A percentile compares a stretch with the other conserved stretches of the same genome.
Evolutionary conservation across 2,888 invertebrate genomes (phyloP).

Genomic region (Megamerina dolium): DNA sequence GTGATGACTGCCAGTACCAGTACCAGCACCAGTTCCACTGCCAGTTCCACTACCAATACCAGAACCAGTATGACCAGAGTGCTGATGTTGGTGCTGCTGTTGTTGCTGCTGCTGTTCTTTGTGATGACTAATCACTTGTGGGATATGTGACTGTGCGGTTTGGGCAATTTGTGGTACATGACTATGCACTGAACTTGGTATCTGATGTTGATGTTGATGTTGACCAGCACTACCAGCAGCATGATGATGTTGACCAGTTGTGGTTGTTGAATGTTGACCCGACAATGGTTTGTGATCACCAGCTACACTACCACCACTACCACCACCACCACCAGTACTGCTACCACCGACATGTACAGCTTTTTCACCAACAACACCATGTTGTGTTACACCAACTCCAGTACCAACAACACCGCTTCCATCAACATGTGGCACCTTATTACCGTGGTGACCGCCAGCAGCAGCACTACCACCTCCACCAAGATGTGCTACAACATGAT

Average conservation of each 20-base stretch:
- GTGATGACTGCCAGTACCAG: too few species aligned
- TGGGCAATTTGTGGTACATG: slow-evolving; percentile 16
- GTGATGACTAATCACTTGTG: slow-evolving; percentile 17
- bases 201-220: not conserved
- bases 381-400: not conserved
- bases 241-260: too few species aligned
- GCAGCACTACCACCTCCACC: not conserved
- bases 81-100: not conserved
- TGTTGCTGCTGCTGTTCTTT: slow-evolving; percentile 5
- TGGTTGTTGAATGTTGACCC: too few species aligned
- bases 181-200: not conserved
- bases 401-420: not conserved
- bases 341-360: not conserved
- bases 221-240: too few species aligned
- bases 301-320: not conserved
- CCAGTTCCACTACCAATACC: too few species aligned
- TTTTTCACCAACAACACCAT: not conserved
- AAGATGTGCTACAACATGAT: slow-evolving; percentile 4
- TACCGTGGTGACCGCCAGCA: slow-evolving; percentile 1
- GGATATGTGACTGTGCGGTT: slow-evolving; percentile 14
- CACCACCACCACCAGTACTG: slow-evolving; percentile 19
- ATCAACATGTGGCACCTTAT: slow-evolving; percentile 9
- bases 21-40: too few species aligned
- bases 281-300: not conserved
- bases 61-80: too few species aligned